Base-by-base conservation (phyloP, 2,113 vertebrate genomes). In the Rafetus swinhoei region DNA sequence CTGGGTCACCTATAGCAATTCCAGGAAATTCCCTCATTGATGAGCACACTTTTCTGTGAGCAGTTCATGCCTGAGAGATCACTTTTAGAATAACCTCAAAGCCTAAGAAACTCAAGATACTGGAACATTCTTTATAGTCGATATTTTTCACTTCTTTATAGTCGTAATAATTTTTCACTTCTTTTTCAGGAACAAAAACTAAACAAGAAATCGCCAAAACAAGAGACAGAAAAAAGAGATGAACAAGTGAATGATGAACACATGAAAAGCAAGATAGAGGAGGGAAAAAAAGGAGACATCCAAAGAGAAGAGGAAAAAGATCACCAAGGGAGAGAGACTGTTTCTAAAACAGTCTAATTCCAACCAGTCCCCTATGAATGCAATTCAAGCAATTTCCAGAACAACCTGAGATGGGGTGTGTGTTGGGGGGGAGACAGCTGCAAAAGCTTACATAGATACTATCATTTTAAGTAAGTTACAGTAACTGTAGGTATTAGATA, bases 321-420 rank as follows among this genome's bases (percentile, higher is more conserved):
- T 84, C 22, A 86, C 59, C 32, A 60, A 82, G 56, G 96, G 83
- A 5, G 81, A 74, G 88, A 81, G 25, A 57, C 27, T 29, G 39
- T 79, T 97, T 76, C 83, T 95, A 82, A 95, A 92, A 96, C 39
- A 79, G n/a, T 4, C 6, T 93, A 89, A 91, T 93, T 93, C 45
- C 69, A 86, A 54, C 39, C 85, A 60, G 74, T 62, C 86, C n/a
- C 35, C 62, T 60, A 39, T 82, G 77, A 93, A 91, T 84, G 25
- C 50, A 89, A 57, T 93, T 92, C 92, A 88, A 85, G 89, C 87
- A 95, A 85, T 50, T 82, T 88, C 32, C 13, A 50, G 62, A 81
- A 56, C 14, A 86, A 74, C n/a, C 39, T 21, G 35, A 85, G 11
- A 29, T 57, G 52, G 22, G 27, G 4, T 85, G 8, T 21, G 6